Base-by-base conservation (phyloP, 2,797 vertebrate species). In the Gobionotothen gibberifrons region DNA sequence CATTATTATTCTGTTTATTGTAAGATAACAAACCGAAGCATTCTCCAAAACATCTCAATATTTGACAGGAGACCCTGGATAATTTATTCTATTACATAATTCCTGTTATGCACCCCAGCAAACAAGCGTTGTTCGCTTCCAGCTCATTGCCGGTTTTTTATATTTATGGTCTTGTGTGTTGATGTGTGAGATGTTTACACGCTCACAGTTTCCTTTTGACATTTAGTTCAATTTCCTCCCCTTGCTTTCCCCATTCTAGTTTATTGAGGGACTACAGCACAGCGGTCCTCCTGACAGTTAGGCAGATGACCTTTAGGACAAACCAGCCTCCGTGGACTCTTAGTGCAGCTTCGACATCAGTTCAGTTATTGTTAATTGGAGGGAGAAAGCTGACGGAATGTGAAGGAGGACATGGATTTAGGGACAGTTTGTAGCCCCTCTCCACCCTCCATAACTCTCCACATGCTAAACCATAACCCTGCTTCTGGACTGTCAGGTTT, bases 271-370 rank as follows among this genome's bases (percentile, higher is more conserved):
- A 48, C 48, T 63, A 44, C 44, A 39, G 70, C 59, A 59, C 22
- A 0, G 48, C 69, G 16, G 65, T 67, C 63, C 72, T 69, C 66
- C 71, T 78, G 86, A 79, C 83, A 80, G 64, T 63, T 80, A 79
- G 73, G 72, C 71, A 64, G 63, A 44, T 88, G 82, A 86, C 85
- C 90, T 90, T 90, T 88, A 58, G 74, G 8, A 83, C 82, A 82
- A 74, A 58, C 36, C 36, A 0, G 14, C 55, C 44, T 59, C 55
- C 77, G 54, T 69, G 46, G 65, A 54, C 47, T 56, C 52, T 48
- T 69, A 48, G 21, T 49, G 48, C 22, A 58, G 67, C 56, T n/a
- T 53, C 11, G 22, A 22, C 78, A 71, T 72, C 40, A 32, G 53
- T 43, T 1, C 47, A 61, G 21, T 53, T 61, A 17, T 62, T 76